phyloP scores from a whole-genome alignment of 2,113 vertebrate genomes.

The Rhabdornis inornatus region DNA sequence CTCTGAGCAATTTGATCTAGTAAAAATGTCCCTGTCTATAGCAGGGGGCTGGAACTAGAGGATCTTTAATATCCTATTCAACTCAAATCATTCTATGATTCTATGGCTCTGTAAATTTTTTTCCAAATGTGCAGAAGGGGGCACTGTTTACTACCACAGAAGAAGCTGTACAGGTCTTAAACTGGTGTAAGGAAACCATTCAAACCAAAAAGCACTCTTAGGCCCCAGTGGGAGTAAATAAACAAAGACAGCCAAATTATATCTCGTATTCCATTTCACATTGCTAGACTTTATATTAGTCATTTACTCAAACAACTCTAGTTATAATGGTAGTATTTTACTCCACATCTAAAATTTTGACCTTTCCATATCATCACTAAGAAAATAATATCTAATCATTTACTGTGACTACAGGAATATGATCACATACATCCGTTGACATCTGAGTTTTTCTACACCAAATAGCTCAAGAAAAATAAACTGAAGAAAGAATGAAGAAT shows the following conservation, averaged over 20 bases:
- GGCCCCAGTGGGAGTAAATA: neutral
- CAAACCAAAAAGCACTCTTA: neutral
- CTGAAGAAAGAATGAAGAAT: slow-evolving; percentile 4
- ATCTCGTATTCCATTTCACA: neutral
- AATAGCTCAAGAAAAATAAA: slow-evolving; percentile 20
- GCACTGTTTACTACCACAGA: neutral
- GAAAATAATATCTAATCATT: slow-evolving; percentile 10
- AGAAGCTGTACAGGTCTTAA: neutral
- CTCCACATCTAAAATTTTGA: neutral
- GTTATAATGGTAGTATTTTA: slow-evolving; percentile 1
- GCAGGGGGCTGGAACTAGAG: neutral
- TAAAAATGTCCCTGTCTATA: neutral
- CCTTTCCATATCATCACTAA: neutral
- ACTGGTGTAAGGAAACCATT: neutral
- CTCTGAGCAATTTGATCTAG: neutral
- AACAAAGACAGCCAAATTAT: neutral
- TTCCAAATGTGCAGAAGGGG: neutral
- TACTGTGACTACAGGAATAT: neutral
- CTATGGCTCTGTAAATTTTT: neutral
- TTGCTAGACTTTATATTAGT: neutral
- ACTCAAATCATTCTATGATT: neutral
- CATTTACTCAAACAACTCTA: neutral
- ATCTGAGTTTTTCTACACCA: neutral
- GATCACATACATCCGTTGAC: neutral
- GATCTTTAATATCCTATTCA: neutral